A percentile compares a stretch with the other conserved stretches of the same genome.
Conservation (phyloP, 1,140 invertebrate species). For the Dreissena polymorpha region DNA sequence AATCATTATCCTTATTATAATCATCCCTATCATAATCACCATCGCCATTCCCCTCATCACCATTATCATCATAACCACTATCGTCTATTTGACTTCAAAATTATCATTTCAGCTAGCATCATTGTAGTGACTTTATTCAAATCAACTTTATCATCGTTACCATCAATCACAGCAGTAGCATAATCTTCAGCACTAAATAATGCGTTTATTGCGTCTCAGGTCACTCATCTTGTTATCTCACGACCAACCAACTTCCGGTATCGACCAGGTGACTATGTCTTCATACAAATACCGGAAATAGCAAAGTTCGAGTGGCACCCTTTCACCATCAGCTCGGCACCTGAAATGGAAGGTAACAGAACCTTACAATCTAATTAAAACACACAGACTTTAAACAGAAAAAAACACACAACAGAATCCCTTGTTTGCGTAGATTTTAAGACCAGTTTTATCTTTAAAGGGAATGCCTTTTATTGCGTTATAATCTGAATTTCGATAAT, state of each 20-base stretch:
- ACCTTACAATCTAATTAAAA: no score
- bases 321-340: constrained; percentile 97
- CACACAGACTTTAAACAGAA: no score
- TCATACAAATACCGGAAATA: constrained; percentile 95
- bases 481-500: no score
- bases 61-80: no score
- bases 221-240: constrained; percentile 85
- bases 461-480: no score
- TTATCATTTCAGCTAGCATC: background rate
- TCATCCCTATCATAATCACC: background rate
- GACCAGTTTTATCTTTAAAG: no score
- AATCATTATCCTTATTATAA: background rate
- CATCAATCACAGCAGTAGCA: background rate
- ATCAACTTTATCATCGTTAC: background rate
- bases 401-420: no score
- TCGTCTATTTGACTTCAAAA: background rate
- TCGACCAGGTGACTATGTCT: constrained; percentile 96
- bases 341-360: constrained; percentile 92
- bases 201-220: constrained; percentile 62
- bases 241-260: constrained; percentile 92
- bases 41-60: no score
- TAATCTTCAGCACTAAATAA: background rate
- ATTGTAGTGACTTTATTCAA: no score
- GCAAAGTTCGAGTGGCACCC: constrained; percentile 98
- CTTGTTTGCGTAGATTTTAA: no score